These are phyloP conservation scores for Babylonia areolata DNA, from an alignment of 1,140 invertebrate genomes.

Conservation along the genomic window DNA sequence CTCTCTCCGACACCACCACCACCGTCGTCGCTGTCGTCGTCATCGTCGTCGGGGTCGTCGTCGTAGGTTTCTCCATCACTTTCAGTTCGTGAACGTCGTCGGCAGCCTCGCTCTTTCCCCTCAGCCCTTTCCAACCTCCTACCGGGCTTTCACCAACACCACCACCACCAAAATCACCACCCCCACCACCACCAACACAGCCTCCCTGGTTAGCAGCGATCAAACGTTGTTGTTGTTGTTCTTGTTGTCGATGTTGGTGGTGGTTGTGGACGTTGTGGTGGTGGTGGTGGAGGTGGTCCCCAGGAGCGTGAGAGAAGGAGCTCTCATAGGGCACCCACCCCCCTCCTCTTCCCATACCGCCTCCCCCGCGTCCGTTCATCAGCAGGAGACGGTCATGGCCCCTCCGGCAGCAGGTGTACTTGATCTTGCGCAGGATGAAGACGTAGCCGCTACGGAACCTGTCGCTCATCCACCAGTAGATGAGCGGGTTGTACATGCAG, in stretches of 20 bases:
- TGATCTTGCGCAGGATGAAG: conserved; percentile 37
- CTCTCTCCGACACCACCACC: not conserved
- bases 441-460: conserved; percentile 81
- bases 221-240: no score
- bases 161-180: no score
- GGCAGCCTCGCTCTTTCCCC: not conserved
- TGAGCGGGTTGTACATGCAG: conserved; percentile 92
- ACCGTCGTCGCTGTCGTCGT: not conserved
- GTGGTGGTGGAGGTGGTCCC: not conserved
- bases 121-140: not conserved
- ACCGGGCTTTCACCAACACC: not conserved
- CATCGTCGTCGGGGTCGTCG: not conserved
- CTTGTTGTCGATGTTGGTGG: not conserved
- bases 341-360: no score
- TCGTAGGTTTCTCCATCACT: not conserved
- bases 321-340: not conserved
- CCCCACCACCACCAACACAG: no score
- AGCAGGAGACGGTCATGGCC: conserved; percentile 19
- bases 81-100: not conserved
- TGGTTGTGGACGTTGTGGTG: not conserved
- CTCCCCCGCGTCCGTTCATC: conserved; percentile 18
- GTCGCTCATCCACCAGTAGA: conserved; percentile 93
- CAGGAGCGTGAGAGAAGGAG: conserved; percentile 1
- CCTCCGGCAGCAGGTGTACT: conserved; percentile 15
- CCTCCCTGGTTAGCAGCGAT: no score